Evolutionary conservation across 1,140 invertebrate genomes (phyloP).

Genomic region (Andricus grossulariae): DNA sequence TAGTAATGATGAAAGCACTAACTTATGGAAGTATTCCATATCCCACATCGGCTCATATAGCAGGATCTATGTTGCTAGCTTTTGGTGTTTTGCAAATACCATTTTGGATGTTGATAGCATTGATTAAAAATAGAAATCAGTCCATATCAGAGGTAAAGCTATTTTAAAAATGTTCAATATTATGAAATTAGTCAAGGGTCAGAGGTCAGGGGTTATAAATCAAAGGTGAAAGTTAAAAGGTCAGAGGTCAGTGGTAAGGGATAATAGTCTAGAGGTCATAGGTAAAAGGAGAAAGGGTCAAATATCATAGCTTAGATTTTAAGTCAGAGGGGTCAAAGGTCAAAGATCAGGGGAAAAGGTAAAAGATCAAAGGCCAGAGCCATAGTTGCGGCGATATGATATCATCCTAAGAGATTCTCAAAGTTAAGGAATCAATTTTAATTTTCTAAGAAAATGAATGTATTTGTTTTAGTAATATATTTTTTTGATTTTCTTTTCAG

Average conservation of each 20-base stretch:
- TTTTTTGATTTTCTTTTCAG: constrained; percentile 59
- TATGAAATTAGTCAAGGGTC: too few species aligned
- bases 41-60: constrained; percentile 48
- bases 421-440: constrained; percentile 17
- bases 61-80: constrained; percentile 67
- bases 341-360: too few species aligned
- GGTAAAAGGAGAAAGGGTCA: too few species aligned
- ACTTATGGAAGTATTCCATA: constrained; percentile 72
- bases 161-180: constrained; percentile 2
- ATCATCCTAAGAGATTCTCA: too few species aligned
- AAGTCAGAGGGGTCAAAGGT: too few species aligned
- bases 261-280: too few species aligned
- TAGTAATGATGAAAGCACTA: constrained; percentile 68
- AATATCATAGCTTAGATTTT: too few species aligned
- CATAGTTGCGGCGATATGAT: too few species aligned
- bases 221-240: too few species aligned
- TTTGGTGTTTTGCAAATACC: constrained; percentile 70
- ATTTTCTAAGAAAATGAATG: not conserved
- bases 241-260: too few species aligned
- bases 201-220: too few species aligned
- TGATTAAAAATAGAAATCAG: constrained; percentile 52
- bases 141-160: constrained; percentile 36
- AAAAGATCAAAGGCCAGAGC: too few species aligned
- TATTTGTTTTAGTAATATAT: not conserved
- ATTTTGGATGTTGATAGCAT: constrained; percentile 61